Percentiles rank a stretch among this genome's conserved stretches.
These are phyloP conservation scores for Leptinotarsa lineolata DNA, from an alignment of 1,140 invertebrate species.

Conservation along the genomic window DNA sequence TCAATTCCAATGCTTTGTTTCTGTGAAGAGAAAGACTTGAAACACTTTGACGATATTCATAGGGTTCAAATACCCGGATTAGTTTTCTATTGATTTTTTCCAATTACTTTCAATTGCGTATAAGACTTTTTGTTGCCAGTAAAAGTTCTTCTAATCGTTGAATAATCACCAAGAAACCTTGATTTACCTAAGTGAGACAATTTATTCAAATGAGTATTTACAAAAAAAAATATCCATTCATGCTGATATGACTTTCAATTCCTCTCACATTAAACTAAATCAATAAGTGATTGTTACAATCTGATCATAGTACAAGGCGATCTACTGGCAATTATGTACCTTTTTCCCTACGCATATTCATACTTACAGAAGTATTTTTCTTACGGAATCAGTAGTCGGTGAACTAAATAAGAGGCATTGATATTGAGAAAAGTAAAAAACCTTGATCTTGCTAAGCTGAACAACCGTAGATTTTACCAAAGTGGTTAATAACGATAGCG, in stretches of 20 bases:
- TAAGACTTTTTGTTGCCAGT: no score
- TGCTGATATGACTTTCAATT: slow-evolving; percentile 1
- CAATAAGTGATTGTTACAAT: slow-evolving; percentile 3
- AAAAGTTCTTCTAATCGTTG: not conserved
- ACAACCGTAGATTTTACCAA: no score
- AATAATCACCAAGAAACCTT: not conserved
- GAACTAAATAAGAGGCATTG: not conserved
- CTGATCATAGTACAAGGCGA: not conserved
- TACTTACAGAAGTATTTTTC: not conserved
- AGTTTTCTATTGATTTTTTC: no score
- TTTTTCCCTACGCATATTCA: not conserved
- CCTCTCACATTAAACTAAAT: not conserved
- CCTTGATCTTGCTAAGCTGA: not conserved
- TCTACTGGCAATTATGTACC: not conserved
- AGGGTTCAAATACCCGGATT: no score
- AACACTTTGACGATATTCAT: no score
- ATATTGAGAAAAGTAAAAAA: not conserved
- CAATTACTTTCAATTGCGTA: no score
- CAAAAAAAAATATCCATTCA: not conserved
- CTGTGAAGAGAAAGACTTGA: no score
- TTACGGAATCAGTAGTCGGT: not conserved
- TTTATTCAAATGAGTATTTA: not conserved
- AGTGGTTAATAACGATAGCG: no score
- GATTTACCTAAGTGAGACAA: not conserved
- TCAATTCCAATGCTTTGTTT: no score